Conservation (phyloP, 2,113 vertebrate genomes). For the Sterrhoptilus dennistouni region DNA sequence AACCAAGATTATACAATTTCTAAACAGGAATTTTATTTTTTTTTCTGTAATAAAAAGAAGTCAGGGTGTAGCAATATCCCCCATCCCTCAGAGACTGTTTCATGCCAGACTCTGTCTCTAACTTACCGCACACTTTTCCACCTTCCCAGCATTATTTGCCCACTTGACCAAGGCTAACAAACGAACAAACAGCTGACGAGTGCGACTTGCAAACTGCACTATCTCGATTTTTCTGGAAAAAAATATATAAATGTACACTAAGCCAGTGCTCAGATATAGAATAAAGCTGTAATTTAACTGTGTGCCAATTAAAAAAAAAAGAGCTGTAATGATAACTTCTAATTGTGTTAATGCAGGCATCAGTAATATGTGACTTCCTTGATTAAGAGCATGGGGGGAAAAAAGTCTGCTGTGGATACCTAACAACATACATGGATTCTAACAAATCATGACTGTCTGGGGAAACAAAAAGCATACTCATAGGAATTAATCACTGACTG, state of each 20-base stretch:
- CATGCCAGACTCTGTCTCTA: background rate
- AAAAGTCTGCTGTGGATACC: background rate
- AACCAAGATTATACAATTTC: background rate
- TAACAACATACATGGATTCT: background rate
- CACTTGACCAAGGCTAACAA: constrained; percentile 95
- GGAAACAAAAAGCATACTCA: background rate
- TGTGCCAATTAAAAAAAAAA: background rate
- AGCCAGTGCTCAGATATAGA: background rate
- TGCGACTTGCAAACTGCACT: constrained; percentile 97
- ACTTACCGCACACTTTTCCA: constrained; percentile 98
- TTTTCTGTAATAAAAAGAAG: background rate
- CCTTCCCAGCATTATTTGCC: constrained; percentile 98
- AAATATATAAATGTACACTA: constrained; percentile 20
- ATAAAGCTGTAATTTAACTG: background rate
- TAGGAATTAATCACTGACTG: background rate
- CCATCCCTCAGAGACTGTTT: background rate
- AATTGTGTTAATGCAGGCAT: background rate
- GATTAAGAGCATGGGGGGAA: background rate
- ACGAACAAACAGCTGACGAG: constrained; percentile 95
- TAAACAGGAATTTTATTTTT: too few relatives aligned
- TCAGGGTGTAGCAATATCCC: background rate
- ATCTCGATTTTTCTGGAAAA: constrained; percentile 95
- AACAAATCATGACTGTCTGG: background rate
- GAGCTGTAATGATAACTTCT: background rate
- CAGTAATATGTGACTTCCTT: background rate